phyloP scores from a whole-genome alignment of 2,113 vertebrate species.

The Jacana jacana region DNA sequence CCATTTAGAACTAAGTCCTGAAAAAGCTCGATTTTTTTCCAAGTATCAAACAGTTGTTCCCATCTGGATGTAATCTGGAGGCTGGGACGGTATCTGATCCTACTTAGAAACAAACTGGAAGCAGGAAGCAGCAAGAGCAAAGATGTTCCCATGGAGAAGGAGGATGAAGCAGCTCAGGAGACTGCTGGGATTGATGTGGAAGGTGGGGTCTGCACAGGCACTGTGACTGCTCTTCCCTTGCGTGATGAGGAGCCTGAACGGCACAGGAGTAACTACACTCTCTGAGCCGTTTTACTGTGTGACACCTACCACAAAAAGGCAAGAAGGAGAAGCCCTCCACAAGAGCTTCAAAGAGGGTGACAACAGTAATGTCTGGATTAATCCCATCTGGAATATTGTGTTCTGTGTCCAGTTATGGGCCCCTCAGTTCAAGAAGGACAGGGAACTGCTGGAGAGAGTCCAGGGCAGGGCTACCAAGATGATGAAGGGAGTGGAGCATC shows the following conservation, averaged over 20 bases:
- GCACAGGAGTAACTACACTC: background rate
- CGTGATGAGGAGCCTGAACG: background rate
- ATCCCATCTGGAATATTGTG: too few species aligned
- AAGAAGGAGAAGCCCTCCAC: background rate
- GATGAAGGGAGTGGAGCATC: too few species aligned
- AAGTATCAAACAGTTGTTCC: background rate
- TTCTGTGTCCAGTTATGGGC: too few species aligned
- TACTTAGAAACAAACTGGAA: background rate
- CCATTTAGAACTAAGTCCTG: too few species aligned
- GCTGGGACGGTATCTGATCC: background rate
- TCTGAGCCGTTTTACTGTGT: background rate
- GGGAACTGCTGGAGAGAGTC: too few species aligned
- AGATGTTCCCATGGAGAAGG: background rate
- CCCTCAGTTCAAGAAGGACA: too few species aligned
- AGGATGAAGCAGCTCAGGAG: background rate
- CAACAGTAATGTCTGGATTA: too few species aligned
- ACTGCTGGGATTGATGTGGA: background rate
- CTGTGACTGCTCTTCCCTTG: background rate
- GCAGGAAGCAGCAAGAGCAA: background rate
- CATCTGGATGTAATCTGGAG: background rate
- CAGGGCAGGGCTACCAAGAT: too few species aligned
- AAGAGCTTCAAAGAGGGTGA: background rate
- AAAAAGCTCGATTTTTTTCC: background rate
- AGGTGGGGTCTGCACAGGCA: background rate
- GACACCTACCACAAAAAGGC: background rate